Conservation (phyloP, 2,113 vertebrate species). For the Microcebus griseorufus region DNA sequence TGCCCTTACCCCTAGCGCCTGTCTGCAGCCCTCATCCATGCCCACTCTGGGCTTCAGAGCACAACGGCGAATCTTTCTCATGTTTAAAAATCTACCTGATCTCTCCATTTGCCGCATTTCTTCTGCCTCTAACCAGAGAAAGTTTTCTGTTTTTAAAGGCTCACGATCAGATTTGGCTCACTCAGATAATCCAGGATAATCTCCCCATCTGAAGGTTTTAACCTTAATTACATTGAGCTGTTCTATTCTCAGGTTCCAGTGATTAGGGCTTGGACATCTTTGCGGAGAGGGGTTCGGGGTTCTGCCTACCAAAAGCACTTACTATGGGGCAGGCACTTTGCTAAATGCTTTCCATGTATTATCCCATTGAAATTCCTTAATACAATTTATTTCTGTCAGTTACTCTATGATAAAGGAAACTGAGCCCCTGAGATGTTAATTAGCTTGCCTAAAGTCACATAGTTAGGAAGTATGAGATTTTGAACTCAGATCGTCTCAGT, state of each 20-base stretch:
- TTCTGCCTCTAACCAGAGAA: not conserved
- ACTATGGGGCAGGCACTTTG: not conserved
- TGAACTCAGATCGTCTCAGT: not conserved
- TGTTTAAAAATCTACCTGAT: not conserved
- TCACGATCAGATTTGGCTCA: not conserved
- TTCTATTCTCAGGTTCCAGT: not conserved
- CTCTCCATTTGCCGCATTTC: not conserved
- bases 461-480: not conserved
- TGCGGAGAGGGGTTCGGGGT: not conserved
- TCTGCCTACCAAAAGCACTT: not conserved
- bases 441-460: not conserved
- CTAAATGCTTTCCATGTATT: not conserved
- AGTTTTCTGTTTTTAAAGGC: not conserved
- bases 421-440: not conserved
- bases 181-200: not conserved
- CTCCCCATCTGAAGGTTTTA: not conserved
- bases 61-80: not conserved
- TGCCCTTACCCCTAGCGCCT: not conserved
- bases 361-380: not conserved
- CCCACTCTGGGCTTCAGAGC: not conserved
- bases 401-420: not conserved
- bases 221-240: not conserved
- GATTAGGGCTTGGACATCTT: not conserved
- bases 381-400: not conserved
- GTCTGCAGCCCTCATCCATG: not conserved